A percentile compares a stretch with the other conserved stretches of the same genome.
Conservation (phyloP, 2,888 invertebrate species). For the Lobophora halterata region DNA sequence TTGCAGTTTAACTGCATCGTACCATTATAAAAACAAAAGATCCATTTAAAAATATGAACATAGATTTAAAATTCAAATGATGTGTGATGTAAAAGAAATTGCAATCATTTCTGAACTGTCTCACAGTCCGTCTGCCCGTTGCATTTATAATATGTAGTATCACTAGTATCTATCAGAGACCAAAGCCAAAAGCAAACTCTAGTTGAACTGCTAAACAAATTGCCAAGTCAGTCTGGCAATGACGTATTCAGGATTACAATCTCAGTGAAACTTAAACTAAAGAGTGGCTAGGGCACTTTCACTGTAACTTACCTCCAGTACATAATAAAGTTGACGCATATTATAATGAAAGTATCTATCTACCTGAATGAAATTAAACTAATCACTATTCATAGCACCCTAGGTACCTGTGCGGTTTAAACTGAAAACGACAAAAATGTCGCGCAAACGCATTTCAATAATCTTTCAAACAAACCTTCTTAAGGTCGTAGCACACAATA, state of each 20-base stretch:
- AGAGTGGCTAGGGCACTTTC: slow-evolving; percentile 47
- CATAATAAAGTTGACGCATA: slow-evolving; percentile 28
- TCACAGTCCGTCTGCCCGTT: slow-evolving; percentile 35
- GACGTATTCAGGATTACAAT: slow-evolving; percentile 53
- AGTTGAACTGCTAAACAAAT: slow-evolving; percentile 44
- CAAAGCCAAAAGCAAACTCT: slow-evolving; percentile 50
- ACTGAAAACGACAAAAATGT: too few species aligned
- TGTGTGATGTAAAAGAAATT: slow-evolving; percentile 18
- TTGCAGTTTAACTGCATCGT: slow-evolving; percentile 43
- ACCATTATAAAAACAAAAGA: slow-evolving; percentile 10
- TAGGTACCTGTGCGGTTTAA: slow-evolving; percentile 3
- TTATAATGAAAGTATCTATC: too few species aligned
- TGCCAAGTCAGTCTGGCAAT: slow-evolving; percentile 60
- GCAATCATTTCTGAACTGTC: slow-evolving; percentile 40
- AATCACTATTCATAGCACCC: slow-evolving; percentile 8
- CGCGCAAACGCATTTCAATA: too few species aligned
- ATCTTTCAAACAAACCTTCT: too few species aligned
- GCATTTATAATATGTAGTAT: too few species aligned
- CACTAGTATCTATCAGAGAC: slow-evolving; percentile 47
- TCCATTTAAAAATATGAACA: slow-evolving; percentile 2
- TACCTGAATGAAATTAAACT: slow-evolving; percentile 14
- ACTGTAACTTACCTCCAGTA: slow-evolving; percentile 47
- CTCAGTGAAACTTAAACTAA: slow-evolving; percentile 59
- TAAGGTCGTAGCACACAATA: too few species aligned
- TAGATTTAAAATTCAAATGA: slow-evolving; percentile 2